Evolutionary conservation across 2,888 invertebrate genomes (phyloP), one percentile per base, ranked within the genome.

Genomic region (Cheilosia variabilis): DNA sequence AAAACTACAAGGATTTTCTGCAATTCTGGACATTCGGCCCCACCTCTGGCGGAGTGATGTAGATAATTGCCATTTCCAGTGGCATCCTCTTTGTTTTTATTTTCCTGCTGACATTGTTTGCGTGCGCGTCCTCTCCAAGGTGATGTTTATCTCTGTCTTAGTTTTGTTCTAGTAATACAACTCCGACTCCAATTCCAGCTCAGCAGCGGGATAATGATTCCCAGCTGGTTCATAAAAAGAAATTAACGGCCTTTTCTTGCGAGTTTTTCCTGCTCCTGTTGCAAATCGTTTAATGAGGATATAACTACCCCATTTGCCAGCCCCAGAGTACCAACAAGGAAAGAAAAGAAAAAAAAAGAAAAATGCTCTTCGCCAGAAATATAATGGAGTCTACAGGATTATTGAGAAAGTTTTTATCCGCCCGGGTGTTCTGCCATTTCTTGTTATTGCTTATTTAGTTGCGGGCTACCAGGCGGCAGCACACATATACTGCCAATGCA

Each of bases 181-280:
- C 82, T 71, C 87, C 72, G 78, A 73, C 88, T 88, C 75, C 76
- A 82, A 79, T 78, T 72, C 87, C 72, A 87, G 75, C 88, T 81
- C 73, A 66, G 87, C 80, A 60, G 62, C 60, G 37, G 69, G 31
- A 81, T 90, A 92, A 92, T 91, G 92, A 91, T 92, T 92, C 92
- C 92, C 92, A 91, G 91, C 92, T 91, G 92, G 92, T 92, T 92
- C 92, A 92, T 92, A 92, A 92, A 92, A 92, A 90, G 91, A 92
- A 91, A 92, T 92, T 92, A 92, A 92, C 92, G 91, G 90, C 91
- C 88, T 89, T 90, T 89, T 87, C 77, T 82, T 77, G 50, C 75
- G 79, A 83, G 72, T 76, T 65, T 81, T 87, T 88, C 83, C 87
- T 86, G 83, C 77, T 87, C 84, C 86, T 88, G 89, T 89, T 89